Conservation (phyloP, 2,888 invertebrate genomes). For the Drosophila diplacantha region DNA sequence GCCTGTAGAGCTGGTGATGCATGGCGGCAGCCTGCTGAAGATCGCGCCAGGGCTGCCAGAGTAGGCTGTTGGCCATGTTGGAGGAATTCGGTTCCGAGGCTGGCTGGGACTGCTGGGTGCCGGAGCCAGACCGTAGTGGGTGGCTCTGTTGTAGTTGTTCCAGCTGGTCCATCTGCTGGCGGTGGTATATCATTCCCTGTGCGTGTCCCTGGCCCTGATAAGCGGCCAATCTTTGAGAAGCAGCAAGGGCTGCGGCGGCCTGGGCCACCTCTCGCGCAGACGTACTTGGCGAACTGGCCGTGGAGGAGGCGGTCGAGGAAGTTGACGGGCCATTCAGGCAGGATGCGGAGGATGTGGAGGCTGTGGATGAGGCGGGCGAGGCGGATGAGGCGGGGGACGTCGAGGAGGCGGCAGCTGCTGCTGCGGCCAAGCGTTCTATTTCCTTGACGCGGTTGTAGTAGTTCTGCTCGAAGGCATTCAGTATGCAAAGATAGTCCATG, state of each 20-base stretch:
- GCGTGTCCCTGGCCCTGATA: conserved; percentile 44
- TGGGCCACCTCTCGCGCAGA: conserved; percentile 36
- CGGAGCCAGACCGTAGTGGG: conserved; percentile 32
- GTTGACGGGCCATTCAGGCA: conserved; percentile 45
- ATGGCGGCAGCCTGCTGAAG: conserved; percentile 74
- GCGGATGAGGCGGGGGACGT: conserved; percentile 21
- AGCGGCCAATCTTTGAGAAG: conserved; percentile 48
- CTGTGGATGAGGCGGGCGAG: conserved; percentile 38
- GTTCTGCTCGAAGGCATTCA: conserved; percentile 75
- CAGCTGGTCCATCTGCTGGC: conserved; percentile 44
- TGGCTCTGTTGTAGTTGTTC: conserved; percentile 32
- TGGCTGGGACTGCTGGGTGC: conserved; percentile 44
- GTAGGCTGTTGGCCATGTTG: conserved; percentile 74
- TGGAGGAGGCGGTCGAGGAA: conserved; percentile 59
- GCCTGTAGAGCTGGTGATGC: conserved; percentile 74
- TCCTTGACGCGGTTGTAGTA: conserved; percentile 73
- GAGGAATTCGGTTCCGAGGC: conserved; percentile 51
- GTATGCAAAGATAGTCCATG: conserved; percentile 76
- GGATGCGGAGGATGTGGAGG: conserved; percentile 46
- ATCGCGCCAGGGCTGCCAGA: conserved; percentile 77
- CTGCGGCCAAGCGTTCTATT: conserved; percentile 66
- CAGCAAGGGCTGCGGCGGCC: conserved; percentile 52
- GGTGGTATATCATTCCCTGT: conserved; percentile 45
- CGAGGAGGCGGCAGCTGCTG: conserved; percentile 42
- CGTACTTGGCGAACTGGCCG: conserved; percentile 63